Conservation (phyloP, 2,113 vertebrate species). For the Cebidichthys violaceus region DNA sequence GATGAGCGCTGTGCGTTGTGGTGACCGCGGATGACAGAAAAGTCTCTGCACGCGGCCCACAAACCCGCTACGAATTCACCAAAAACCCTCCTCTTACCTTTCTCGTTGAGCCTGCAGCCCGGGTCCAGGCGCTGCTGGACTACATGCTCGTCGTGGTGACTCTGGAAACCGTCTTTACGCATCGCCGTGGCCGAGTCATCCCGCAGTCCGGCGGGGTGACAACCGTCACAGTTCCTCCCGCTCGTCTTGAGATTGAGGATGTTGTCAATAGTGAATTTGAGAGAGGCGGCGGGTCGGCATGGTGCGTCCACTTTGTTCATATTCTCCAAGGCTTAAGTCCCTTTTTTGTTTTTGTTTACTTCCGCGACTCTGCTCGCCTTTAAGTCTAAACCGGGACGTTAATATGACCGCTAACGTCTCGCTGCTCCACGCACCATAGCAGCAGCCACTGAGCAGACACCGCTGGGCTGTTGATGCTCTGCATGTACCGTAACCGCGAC, state of each 20-base stretch:
- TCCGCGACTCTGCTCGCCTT: slow-evolving; percentile 35
- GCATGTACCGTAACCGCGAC: slow-evolving; percentile 50
- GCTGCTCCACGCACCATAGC: slow-evolving; percentile 79
- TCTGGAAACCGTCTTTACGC: slow-evolving; percentile 67
- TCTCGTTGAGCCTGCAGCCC: slow-evolving; percentile 50
- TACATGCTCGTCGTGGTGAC: slow-evolving; percentile 54
- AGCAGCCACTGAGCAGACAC: slow-evolving; percentile 73
- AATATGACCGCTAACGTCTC: slow-evolving; percentile 57
- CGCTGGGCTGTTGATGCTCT: slow-evolving; percentile 63
- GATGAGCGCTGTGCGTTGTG: slow-evolving; percentile 24
- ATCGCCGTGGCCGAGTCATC: slow-evolving; percentile 54
- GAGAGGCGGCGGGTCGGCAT: slow-evolving; percentile 82
- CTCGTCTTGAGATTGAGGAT: slow-evolving; percentile 84
- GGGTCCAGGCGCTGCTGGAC: slow-evolving; percentile 44
- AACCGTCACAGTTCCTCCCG: slow-evolving; percentile 72
- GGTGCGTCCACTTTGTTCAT: slow-evolving; percentile 85
- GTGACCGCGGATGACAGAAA: neutral
- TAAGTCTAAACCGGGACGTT: slow-evolving; percentile 34
- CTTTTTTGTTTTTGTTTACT: slow-evolving; percentile 30
- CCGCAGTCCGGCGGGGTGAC: slow-evolving; percentile 59
- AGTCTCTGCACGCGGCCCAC: neutral
- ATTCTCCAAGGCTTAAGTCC: slow-evolving; percentile 73
- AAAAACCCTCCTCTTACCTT: slow-evolving; percentile 65
- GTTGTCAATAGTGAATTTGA: slow-evolving; percentile 87
- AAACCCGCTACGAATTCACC: neutral